Evolutionary conservation across 2,797 vertebrate species (phyloP).

Genomic region (Masticophis lateralis): DNA sequence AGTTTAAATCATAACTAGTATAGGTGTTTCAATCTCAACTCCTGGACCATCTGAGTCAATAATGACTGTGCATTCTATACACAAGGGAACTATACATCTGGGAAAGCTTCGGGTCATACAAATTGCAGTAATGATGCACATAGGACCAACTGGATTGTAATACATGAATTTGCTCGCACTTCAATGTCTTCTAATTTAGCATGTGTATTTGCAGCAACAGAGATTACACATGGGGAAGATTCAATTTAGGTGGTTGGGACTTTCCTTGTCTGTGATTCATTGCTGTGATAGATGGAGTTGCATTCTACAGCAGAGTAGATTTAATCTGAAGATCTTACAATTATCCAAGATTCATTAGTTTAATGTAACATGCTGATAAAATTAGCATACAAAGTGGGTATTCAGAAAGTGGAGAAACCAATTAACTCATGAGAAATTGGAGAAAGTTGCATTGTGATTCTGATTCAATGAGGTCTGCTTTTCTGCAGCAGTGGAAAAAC

Average conservation of each 20-base stretch:
- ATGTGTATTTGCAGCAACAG: background rate
- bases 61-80: background rate
- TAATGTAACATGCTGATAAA: conserved; percentile 38
- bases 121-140: background rate
- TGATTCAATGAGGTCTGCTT: background rate
- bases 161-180: background rate
- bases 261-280: background rate
- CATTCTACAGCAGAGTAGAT: conserved; percentile 25
- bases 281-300: background rate
- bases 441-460: conserved; percentile 17
- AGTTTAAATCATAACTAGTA: background rate
- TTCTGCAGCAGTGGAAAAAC: background rate
- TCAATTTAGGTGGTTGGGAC: background rate
- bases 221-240: background rate
- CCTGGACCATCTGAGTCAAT: background rate
- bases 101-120: background rate
- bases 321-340: conserved; percentile 35
- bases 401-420: conserved; percentile 25
- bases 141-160: background rate
- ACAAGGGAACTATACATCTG: background rate
- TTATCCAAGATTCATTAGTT: conserved; percentile 27
- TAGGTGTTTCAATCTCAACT: background rate
- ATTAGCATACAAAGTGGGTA: conserved; percentile 36
- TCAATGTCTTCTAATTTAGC: background rate
- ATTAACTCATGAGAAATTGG: conserved; percentile 18